Evolutionary conservation across 2,113 vertebrate genomes (phyloP), one percentile per base, ranked within the genome.

Genomic region (Gulo gulo): DNA sequence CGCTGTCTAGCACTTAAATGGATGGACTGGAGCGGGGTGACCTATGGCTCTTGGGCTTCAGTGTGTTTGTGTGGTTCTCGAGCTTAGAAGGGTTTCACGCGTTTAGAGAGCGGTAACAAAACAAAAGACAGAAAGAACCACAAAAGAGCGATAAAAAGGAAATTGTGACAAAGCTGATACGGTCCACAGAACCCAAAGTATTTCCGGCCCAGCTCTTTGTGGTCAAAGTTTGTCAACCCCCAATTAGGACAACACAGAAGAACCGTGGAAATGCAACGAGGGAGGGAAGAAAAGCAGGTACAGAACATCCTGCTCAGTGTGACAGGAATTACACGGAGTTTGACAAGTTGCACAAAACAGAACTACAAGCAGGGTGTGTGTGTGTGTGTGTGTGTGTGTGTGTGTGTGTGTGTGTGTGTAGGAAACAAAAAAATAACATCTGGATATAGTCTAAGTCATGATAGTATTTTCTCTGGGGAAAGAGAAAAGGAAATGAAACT

Each of bases 401-500:
- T 24, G 12, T 52, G 50, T 34, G 52, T 6, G 73, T 1, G 18
- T 21, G 52, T 31, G 47, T 55, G 71, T 34, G 34, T 31, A 15
- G 45, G 34, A 26, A 65, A 55, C 45, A 20, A 26, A 79, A 47
- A 47, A 21, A 45, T 86, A 79, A 50, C 24, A 36, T 26, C 52
- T 31, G 39, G n/a, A 14, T 20, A 21, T 12, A 36, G 2, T 13
- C 87, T 65, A 15, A 36, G 47, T 47, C 29, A 47, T 39, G 52
- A 39, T 1, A 50, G 59, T 42, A 1, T 29, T 45, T 50, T 83
- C 26, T 69, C 67, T 83, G 73, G 94, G 79, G 45, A 89, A 14
- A 84, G 11, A 73, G 52, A 50, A 14, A 18, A 39, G 85, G 52
- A 59, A 97, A 80, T 31, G n/a, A 78, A 92, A 65, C 20, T 24